A percentile compares a stretch with the other conserved stretches of the same genome.
phyloP scores from a whole-genome alignment of 2,888 invertebrate genomes.

The Pardosa pseudoannulata region DNA sequence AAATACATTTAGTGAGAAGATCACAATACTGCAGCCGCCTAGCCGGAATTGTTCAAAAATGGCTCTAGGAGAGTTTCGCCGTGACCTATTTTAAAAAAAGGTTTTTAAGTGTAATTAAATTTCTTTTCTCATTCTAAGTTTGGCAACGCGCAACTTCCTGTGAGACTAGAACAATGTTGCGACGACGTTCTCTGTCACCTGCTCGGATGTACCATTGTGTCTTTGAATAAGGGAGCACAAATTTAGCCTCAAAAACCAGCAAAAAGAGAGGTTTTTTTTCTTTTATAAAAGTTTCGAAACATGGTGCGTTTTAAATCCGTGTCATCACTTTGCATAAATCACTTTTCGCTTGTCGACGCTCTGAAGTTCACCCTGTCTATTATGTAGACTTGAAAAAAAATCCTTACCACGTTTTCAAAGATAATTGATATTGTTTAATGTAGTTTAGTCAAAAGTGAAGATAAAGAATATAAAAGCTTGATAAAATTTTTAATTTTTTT shows the following conservation, averaged over 20 bases:
- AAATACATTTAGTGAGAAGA: too few species aligned
- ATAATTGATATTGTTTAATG: too few species aligned
- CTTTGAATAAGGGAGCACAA: not conserved
- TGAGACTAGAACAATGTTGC: not conserved
- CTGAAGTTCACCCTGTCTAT: too few species aligned
- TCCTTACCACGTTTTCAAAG: too few species aligned
- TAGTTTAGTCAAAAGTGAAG: too few species aligned
- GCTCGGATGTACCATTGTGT: not conserved
- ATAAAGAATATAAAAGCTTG: too few species aligned
- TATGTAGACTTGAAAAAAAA: too few species aligned
- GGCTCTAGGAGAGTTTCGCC: too few species aligned
- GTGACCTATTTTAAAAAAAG: not conserved
- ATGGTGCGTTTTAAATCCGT: not conserved
- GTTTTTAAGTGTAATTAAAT: slow-evolving; percentile 2
- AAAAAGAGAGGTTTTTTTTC: not conserved
- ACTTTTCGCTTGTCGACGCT: too few species aligned
- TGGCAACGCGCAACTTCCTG: not conserved
- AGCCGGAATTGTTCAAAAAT: too few species aligned
- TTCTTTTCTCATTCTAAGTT: slow-evolving; percentile 6
- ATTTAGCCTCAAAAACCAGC: not conserved
- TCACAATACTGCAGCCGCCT: too few species aligned
- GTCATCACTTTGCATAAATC: not conserved
- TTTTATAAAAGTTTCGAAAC: not conserved
- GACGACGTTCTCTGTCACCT: not conserved
- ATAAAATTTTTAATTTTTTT: too few species aligned